These are phyloP conservation scores for Halictus ligatus DNA, from an alignment of 2,888 invertebrate genomes.

Conservation along the genomic window DNA sequence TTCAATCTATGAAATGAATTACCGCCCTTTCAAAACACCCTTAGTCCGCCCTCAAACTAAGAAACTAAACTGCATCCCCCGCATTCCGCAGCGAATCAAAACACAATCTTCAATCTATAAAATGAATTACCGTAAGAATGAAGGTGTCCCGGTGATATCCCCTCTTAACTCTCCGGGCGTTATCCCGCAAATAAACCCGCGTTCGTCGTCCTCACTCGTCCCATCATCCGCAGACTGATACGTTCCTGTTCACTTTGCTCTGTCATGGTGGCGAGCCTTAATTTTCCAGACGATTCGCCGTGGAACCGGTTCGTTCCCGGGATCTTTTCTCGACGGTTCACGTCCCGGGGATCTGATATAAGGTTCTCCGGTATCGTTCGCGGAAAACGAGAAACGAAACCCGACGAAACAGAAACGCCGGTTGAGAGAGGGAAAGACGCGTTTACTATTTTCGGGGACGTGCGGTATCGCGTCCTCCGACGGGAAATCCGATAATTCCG, in stretches of 20 bases:
- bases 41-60: not conserved
- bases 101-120: not conserved
- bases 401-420: not conserved
- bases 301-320: not conserved
- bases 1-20: not conserved
- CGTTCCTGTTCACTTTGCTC: not conserved
- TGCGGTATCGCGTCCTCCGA: constrained; percentile 3
- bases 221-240: not conserved
- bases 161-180: not conserved
- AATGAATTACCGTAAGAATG: not conserved
- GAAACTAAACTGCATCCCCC: not conserved
- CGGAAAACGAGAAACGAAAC: not conserved
- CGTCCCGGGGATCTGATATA: not conserved
- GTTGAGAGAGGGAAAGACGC: not conserved
- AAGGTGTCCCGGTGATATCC: not conserved
- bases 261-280: not conserved
- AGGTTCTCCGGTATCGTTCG: not conserved
- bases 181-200: not conserved
- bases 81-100: not conserved
- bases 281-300: constrained; percentile 1
- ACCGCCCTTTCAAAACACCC: not conserved
- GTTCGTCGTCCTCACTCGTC: not conserved
- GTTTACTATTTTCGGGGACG: not conserved
- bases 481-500: constrained; percentile 31
- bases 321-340: not conserved